Percentiles rank a stretch among this genome's conserved stretches.
Conservation (phyloP, 1,140 invertebrate genomes). For the Magallana angulata region DNA sequence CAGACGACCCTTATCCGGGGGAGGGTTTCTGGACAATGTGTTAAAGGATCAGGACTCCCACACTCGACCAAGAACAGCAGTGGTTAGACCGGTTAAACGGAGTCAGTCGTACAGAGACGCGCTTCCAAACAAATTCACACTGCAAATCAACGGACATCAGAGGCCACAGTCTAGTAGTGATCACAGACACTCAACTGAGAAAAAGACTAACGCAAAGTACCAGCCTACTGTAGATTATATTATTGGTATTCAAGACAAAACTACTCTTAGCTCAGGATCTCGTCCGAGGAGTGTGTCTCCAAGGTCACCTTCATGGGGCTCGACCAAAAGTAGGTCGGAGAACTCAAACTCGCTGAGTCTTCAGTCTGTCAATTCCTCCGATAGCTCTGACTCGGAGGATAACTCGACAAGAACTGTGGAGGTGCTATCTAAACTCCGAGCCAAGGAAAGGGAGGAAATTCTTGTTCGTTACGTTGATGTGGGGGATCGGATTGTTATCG, state of each 20-base stretch:
- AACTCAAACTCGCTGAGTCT: slow-evolving; percentile 50
- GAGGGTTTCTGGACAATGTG: slow-evolving; percentile 42
- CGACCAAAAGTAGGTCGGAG: slow-evolving; percentile 38
- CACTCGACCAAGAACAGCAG: slow-evolving; percentile 46
- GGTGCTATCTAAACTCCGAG: slow-evolving; percentile 58
- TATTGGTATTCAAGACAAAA: slow-evolving; percentile 52
- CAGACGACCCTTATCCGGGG: slow-evolving; percentile 57
- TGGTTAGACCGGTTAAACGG: slow-evolving; percentile 49
- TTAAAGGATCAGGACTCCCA: background rate
- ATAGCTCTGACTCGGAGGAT: slow-evolving; percentile 55
- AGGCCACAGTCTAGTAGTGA: slow-evolving; percentile 5
- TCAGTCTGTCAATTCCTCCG: slow-evolving; percentile 31
- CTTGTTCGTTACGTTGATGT: slow-evolving; percentile 62
- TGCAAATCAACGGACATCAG: background rate
- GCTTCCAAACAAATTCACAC: slow-evolving; percentile 8
- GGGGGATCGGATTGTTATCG: slow-evolving; percentile 66
- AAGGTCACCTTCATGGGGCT: slow-evolving; percentile 3
- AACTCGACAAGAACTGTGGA: slow-evolving; percentile 42
- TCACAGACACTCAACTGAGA: slow-evolving; percentile 3
- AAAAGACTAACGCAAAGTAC: slow-evolving; percentile 61
- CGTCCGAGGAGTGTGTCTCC: slow-evolving; percentile 38
- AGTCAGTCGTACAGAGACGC: slow-evolving; percentile 58
- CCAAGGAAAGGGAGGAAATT: slow-evolving; percentile 66
- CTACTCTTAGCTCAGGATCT: background rate
- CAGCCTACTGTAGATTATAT: slow-evolving; percentile 62